Conservation (phyloP, 2,888 invertebrate genomes). For the Hirtodrosophila trivittata region DNA sequence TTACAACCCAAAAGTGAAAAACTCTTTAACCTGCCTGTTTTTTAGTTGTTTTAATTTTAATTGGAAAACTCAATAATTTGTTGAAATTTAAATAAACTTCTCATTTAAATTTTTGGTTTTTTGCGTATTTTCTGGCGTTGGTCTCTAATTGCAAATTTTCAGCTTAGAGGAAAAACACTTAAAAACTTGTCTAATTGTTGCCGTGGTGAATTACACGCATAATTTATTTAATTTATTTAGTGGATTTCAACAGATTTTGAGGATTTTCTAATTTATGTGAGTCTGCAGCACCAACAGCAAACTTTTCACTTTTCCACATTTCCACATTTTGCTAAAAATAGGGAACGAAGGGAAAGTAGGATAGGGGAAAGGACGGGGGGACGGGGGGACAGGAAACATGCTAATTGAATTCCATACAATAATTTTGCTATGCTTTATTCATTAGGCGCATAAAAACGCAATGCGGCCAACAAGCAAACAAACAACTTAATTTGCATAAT, state of each 20-base stretch:
- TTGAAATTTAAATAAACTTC: no score
- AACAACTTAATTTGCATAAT: conserved; percentile 66
- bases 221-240: conserved; percentile 75
- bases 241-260: conserved; percentile 29
- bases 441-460: conserved; percentile 56
- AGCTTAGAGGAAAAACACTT: conserved; percentile 25
- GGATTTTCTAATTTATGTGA: conserved; percentile 34
- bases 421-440: conserved; percentile 69
- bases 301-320: conserved; percentile 43
- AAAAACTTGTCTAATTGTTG: conserved; percentile 45
- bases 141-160: neutral
- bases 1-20: no score
- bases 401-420: conserved; percentile 68
- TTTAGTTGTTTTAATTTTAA: conserved; percentile 8
- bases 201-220: conserved; percentile 60
- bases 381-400: conserved; percentile 31
- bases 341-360: neutral
- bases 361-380: neutral
- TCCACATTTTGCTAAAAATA: neutral
- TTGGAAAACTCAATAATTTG: conserved; percentile 16
- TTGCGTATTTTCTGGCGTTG: no score
- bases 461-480: conserved; percentile 49
- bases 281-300: conserved; percentile 24
- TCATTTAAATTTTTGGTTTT: no score
- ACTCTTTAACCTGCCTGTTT: no score